Evolutionary conservation across 1,140 invertebrate species (phyloP).

Genomic region (Papilio helenus): DNA sequence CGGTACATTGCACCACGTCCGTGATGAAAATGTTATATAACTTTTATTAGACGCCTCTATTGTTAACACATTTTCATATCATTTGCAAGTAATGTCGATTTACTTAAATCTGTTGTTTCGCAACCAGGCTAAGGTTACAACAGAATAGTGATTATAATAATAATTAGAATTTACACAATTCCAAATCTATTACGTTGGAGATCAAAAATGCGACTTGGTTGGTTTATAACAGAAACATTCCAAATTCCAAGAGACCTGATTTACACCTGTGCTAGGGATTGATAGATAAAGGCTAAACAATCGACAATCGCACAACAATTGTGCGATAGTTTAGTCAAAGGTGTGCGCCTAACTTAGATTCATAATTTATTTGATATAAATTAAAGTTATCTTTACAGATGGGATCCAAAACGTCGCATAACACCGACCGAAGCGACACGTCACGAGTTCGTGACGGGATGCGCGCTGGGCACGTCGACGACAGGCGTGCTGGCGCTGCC

Average conservation of each 20-base stretch:
- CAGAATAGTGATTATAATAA: neutral
- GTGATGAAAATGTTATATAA: conserved; percentile 4
- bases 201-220: neutral
- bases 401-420: conserved; percentile 96
- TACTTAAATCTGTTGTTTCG: neutral
- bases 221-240: neutral
- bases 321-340: no score
- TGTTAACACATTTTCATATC: conserved; percentile 17
- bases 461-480: conserved; percentile 55
- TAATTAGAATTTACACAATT: neutral
- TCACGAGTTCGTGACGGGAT: conserved; percentile 89
- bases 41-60: conserved; percentile 15
- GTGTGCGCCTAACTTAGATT: no score
- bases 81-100: conserved; percentile 16
- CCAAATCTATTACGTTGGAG: neutral
- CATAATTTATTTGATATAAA: no score
- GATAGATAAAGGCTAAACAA: neutral
- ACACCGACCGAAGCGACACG: conserved; percentile 94
- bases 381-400: conserved; percentile 84
- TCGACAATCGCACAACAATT: no score
- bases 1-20: neutral
- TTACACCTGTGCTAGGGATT: neutral
- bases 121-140: neutral
- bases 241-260: neutral
- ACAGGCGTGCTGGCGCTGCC: conserved; percentile 60